Conservation (phyloP, 2,888 invertebrate genomes). For the Protophormia terraenovae region DNA sequence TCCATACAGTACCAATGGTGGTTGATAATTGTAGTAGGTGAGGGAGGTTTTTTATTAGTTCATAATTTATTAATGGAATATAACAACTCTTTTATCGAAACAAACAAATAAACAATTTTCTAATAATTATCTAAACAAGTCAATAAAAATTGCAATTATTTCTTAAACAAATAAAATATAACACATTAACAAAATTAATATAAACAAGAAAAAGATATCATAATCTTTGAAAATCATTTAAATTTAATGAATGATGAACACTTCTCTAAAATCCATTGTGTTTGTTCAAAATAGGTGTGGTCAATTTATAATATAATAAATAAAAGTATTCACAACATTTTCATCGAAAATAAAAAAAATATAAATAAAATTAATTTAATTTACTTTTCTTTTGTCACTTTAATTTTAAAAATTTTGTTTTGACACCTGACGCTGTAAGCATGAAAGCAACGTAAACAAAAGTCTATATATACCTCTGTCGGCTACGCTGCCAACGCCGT, state of each 20-base stretch:
- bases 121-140: not conserved
- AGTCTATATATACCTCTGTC: not conserved
- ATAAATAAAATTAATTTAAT: not conserved
- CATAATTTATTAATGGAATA: not conserved
- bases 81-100: not conserved
- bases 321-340: not conserved
- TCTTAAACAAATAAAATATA: not conserved
- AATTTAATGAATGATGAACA: not conserved
- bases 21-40: not conserved
- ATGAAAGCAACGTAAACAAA: constrained; percentile 50
- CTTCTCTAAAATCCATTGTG: too few species aligned
- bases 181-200: not conserved
- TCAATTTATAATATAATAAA: not conserved
- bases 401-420: not conserved
- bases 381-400: not conserved
- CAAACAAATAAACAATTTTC: not conserved
- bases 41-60: not conserved
- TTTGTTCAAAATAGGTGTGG: too few species aligned
- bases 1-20: not conserved
- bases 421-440: constrained; percentile 20
- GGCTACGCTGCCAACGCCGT: constrained; percentile 2
- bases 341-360: not conserved
- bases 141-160: not conserved
- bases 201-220: not conserved
- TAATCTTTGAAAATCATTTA: too few species aligned